Base-by-base conservation (phyloP, 2,888 invertebrate species). In the Drosophila emarginata region DNA sequence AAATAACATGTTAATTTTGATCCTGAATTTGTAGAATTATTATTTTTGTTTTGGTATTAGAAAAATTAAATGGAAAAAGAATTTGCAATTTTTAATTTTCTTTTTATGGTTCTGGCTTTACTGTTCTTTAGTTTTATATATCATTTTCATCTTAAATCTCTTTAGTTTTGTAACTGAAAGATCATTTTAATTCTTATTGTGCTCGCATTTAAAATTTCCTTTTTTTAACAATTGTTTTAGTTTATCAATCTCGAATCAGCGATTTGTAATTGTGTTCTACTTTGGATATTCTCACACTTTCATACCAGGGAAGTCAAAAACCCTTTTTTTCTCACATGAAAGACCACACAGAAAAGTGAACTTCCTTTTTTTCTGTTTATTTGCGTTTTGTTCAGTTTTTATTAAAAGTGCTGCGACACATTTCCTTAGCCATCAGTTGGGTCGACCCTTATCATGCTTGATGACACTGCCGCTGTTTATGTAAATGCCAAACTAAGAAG, bases 241-340 rank as follows among this genome's bases (percentile, higher is more conserved):
- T 6, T 6, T 26, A 9, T 14, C 14, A 21, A 15, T 36, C 18
- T 26, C 6, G 1, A 18, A 26, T 57, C 23, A 36, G 40, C 23
- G 28, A 39, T 37, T 11, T 45, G 12, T 32, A 39, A 50, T 59
- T 54, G 54, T 21, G 54, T 21, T 40, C 18, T 23, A 56, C 23
- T 54, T 36, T 57, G 18, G 53, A 65, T 23, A 32, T 77, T 67
- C 66, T 56, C 77, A 67, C 71, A 64, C 21, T 60, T 26, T 15
- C 9, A 4, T 7, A 3, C 12, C 12, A 9, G 62, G 39, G 12
- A 11, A 21, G 57, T 62, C 53, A 26, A 76, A 78, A 53, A 11
- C 53, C 54, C 72, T 80, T 78, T 71, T 70, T 67, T 71, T 61
- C 67, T 61, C 67, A 66, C 60, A 37, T 7, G 7, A 7, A 11